Evolutionary conservation across 2,113 vertebrate genomes (phyloP).

Genomic region (Calypte anna): DNA sequence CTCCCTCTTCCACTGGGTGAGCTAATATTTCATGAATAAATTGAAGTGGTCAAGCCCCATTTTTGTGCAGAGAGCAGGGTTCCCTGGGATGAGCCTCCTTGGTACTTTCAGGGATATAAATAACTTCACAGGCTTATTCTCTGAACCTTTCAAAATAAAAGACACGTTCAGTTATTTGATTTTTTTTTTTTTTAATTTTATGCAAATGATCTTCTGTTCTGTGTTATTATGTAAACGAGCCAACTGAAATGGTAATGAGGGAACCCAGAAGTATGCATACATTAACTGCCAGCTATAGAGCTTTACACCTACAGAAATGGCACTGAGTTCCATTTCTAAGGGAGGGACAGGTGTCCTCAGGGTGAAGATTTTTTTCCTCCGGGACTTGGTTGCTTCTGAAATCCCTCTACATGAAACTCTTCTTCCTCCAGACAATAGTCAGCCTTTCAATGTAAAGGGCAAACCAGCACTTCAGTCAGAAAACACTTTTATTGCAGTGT

Average conservation of each 20-base stretch:
- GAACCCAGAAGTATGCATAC: slow-evolving; percentile 59
- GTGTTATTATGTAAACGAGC: slow-evolving; percentile 72
- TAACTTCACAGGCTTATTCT: slow-evolving; percentile 47
- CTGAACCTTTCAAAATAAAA: not conserved
- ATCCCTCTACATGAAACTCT: not conserved
- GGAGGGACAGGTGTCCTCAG: slow-evolving; percentile 69
- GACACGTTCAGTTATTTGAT: slow-evolving; percentile 17
- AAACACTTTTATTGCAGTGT: not conserved
- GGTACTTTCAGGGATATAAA: slow-evolving; percentile 5
- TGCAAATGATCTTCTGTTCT: slow-evolving; percentile 61
- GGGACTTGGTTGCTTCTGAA: not conserved
- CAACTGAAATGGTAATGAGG: slow-evolving; percentile 66
- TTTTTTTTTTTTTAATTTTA: slow-evolving; percentile 46
- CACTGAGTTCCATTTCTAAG: not conserved
- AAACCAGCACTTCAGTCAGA: not conserved
- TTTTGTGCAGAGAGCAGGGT: slow-evolving; percentile 29
- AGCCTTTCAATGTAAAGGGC: too few relatives aligned
- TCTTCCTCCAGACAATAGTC: not conserved
- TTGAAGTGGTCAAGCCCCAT: slow-evolving; percentile 12
- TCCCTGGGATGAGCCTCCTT: slow-evolving; percentile 29
- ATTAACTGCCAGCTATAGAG: slow-evolving; percentile 29
- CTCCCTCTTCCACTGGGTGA: not conserved
- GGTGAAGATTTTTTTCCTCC: not conserved
- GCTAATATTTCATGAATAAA: slow-evolving; percentile 44
- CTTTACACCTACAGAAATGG: slow-evolving; percentile 60